Conservation (phyloP, 2,888 invertebrate genomes). For the Leucozona laternaria region DNA sequence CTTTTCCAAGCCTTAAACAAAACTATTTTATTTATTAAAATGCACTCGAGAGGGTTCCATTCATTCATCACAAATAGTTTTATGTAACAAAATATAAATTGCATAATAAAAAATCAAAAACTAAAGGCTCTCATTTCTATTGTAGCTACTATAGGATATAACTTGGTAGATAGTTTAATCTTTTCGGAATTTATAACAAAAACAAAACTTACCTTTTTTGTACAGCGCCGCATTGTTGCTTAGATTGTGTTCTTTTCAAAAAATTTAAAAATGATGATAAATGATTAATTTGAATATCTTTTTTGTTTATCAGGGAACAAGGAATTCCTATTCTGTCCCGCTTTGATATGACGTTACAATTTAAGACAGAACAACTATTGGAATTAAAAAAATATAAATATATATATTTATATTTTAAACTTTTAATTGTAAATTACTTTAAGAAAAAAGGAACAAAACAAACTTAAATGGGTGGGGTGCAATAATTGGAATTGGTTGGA, state of each 20-base stretch:
- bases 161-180: no score
- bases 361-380: neutral
- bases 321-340: neutral
- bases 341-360: neutral
- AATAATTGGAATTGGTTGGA: neutral
- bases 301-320: conserved; percentile 5
- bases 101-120: no score
- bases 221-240: conserved; percentile 34
- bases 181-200: no score
- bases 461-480: neutral
- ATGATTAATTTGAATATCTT: neutral
- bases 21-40: no score
- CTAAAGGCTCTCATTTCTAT: no score
- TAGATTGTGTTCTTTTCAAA: neutral
- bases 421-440: neutral
- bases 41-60: no score
- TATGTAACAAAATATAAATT: no score
- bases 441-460: neutral
- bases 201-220: conserved; percentile 45
- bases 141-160: no score
- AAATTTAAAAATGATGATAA: neutral
- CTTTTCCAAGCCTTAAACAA: no score
- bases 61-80: no score
- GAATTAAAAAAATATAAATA: neutral
- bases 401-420: neutral